A percentile compares a stretch with the other conserved stretches of the same genome.
These are phyloP conservation scores for Drosophila sp. DNA, from an alignment of 1,140 invertebrate species.

Conservation along the genomic window DNA sequence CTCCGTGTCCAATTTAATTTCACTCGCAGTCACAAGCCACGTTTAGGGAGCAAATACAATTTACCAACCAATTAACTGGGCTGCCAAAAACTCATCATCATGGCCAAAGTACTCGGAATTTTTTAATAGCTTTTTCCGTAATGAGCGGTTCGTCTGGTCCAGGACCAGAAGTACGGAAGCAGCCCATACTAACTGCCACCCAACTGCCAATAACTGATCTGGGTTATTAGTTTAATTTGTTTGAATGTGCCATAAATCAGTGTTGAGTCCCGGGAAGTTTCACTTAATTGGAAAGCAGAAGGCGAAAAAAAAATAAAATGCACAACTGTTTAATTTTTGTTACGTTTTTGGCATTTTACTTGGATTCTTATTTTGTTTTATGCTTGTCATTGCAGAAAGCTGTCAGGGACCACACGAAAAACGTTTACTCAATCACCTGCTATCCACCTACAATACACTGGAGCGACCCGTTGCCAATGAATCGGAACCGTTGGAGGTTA, in stretches of 20 bases:
- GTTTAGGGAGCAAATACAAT: slow-evolving; percentile 33
- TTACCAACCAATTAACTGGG: slow-evolving; percentile 45
- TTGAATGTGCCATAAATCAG: slow-evolving; percentile 60
- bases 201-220: slow-evolving; percentile 52
- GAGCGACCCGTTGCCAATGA: slow-evolving; percentile 98
- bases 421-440: slow-evolving; percentile 92
- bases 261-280: slow-evolving; percentile 30
- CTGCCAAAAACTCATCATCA: slow-evolving; percentile 53
- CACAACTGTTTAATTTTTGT: slow-evolving; percentile 9
- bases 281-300: slow-evolving; percentile 46
- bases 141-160: slow-evolving; percentile 40
- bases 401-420: slow-evolving; percentile 94
- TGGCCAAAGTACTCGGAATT: slow-evolving; percentile 35
- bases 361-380: not conserved
- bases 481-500: slow-evolving; percentile 95
- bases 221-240: slow-evolving; percentile 61
- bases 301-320: not conserved
- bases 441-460: slow-evolving; percentile 96
- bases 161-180: not conserved
- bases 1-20: slow-evolving; percentile 18
- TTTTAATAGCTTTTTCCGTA: slow-evolving; percentile 65
- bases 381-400: slow-evolving; percentile 85
- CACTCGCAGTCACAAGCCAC: slow-evolving; percentile 21
- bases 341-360: not conserved
- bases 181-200: slow-evolving; percentile 4